Base-by-base conservation (phyloP, 2,797 vertebrate genomes). In the Catostomus latipinnis region DNA sequence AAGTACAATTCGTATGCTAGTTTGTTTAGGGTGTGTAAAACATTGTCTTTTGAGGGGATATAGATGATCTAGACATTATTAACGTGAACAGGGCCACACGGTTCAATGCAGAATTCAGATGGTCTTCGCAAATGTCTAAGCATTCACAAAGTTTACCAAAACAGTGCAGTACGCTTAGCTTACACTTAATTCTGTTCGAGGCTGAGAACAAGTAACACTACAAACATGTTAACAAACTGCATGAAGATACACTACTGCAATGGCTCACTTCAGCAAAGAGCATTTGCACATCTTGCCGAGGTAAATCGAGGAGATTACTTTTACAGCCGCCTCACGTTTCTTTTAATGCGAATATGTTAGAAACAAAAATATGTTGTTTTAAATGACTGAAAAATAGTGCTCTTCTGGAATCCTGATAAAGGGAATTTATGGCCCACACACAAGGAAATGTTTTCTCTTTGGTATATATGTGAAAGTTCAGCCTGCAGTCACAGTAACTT, bases 401-500 rank as follows among this genome's bases (percentile, higher is more conserved):
- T 71, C 18, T 2, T 53, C 2, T 65, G 53, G 12, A 71, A 56
- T 56, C 16, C 13, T 50, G 16, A 58, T 80, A 50, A 79, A 57
- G 52, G 5, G 48, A 66, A 50, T 65, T 52, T 67, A 69, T 6
- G 48, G 58, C 46, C 70, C 34, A 4, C 34, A 34, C 34, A 34
- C 34, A 34, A 34, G 34, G 34, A 34, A 3, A 34, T 34, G 2
- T 34, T 34, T 34, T 34, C 73, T 46, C 34, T 34, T 34, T 34
- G 34, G 34, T 34, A 34, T 34, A 11, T 45, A 62, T 67, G 54
- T 63, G 65, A 68, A 62, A 73, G 62, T 62, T 81, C 78, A 81
- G 13, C 12, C 57, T 8, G 22, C 53, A 73, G 78, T 83, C 78
- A 73, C 62, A 3, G 78, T 83, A 77, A 73, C 49, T 43, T 53